Base-by-base conservation (phyloP, 2,888 invertebrate species). In the Caenorhabditis doughertyi region DNA sequence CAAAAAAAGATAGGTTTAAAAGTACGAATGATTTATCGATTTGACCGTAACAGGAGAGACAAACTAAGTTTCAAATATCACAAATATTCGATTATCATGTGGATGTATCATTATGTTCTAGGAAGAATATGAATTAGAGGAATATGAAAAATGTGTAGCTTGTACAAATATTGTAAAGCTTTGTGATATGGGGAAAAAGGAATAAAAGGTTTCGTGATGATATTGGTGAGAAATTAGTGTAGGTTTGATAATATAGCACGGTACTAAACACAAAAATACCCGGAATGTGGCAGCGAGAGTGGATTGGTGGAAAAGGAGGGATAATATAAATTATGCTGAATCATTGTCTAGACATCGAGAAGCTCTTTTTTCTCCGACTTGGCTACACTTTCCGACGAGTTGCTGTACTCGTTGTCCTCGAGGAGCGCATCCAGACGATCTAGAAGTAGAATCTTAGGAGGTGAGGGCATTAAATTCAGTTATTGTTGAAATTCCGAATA, bases 391-490 rank as follows among this genome's bases (percentile, higher is more conserved):
- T 84, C 77, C 47, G 64, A 65, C 44, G 81, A 81, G 39, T 82
- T 79, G 58, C 74, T 72, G 73, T 84, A 87, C 58, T 87, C 85
- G 62, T 87, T 87, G 81, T 87, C 87, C 62, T 87, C 87, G 42
- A 87, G 71, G 18, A 87, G 79, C 0, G 87, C 85, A 51, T 87
- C 87, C 42, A 87, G 74, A n/a, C 81, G 81, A 44, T 81, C 81
- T 81, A 62, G 1, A 81, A 70, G 55, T 47, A 49, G 58, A 49
- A 76, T 65, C 74, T 76, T 76, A 49, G 1, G 58, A 76, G 73
- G 55, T 74, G 42, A 65, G 65, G 18, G 21, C 13, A 23, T 13
- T 16, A 18, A 16, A 8, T 16, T 55, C 3, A 8, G 35, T 5
- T 58, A 7, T n/a, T n/a, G n/a, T n/a, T n/a, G n/a, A n/a, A n/a